Evolutionary conservation across 2,888 invertebrate genomes (phyloP).

Genomic region (Euplexia lucipara): DNA sequence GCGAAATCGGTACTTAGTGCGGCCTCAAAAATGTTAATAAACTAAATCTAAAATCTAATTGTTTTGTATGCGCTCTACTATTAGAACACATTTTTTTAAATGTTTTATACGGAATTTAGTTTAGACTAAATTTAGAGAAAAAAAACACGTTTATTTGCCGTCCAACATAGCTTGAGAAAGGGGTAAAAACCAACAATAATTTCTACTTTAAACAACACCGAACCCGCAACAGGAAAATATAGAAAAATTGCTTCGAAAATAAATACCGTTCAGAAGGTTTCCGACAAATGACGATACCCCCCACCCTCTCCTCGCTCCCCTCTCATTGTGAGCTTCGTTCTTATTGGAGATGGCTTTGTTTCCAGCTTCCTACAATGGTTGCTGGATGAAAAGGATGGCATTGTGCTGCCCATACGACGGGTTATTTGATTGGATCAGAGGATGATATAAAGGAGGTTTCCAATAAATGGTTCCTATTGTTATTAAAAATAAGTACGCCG

Average conservation of each 20-base stretch:
- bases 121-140: too few species aligned
- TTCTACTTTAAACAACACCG: slow-evolving; percentile 1
- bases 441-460: slow-evolving; percentile 31
- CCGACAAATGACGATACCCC: slow-evolving; percentile 21
- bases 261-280: slow-evolving; percentile 18
- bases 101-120: too few species aligned
- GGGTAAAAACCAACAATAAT: too few species aligned
- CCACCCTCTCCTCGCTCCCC: not conserved
- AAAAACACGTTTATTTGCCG: too few species aligned
- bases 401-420: slow-evolving; percentile 26
- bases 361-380: slow-evolving; percentile 35
- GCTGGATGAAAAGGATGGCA: slow-evolving; percentile 27
- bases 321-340: slow-evolving; percentile 15
- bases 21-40: too few species aligned
- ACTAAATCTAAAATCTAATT: too few species aligned
- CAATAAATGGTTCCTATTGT: slow-evolving; percentile 11
- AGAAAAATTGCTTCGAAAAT: slow-evolving; percentile 21
- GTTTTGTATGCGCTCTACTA: too few species aligned
- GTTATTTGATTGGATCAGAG: slow-evolving; percentile 33
- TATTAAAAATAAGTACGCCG: not conserved
- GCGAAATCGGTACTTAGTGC: too few species aligned
- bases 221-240: slow-evolving; percentile 1
- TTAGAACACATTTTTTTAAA: too few species aligned
- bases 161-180: too few species aligned
- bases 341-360: slow-evolving; percentile 36